Evolutionary conservation across 2,113 vertebrate species (phyloP).

Genomic region (Noturus placidus): DNA sequence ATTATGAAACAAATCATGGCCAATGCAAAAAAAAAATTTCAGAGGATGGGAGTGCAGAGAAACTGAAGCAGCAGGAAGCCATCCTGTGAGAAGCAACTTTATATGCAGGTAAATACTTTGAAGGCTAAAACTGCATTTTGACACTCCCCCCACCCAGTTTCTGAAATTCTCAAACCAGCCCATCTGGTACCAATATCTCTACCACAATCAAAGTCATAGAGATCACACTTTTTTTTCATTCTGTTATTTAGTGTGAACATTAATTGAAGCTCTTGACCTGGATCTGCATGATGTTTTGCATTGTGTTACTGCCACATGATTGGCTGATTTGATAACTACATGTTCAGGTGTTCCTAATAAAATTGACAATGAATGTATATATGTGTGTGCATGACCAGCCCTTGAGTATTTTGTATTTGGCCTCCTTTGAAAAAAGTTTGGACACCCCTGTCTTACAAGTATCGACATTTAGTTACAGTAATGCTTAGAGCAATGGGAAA

Average conservation of each 20-base stretch:
- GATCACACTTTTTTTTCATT: background rate
- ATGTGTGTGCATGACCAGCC: background rate
- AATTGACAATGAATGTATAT: background rate
- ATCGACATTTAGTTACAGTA: background rate
- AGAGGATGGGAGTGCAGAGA: background rate
- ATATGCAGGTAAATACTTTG: background rate
- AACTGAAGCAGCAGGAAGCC: background rate
- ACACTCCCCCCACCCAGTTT: background rate
- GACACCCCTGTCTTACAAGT: background rate
- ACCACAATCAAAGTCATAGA: background rate
- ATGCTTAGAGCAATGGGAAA: background rate
- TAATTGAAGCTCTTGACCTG: background rate
- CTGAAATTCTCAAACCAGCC: background rate
- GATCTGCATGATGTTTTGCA: background rate
- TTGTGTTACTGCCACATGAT: background rate
- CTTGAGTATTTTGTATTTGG: background rate
- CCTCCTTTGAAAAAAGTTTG: background rate
- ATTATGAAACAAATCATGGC: background rate
- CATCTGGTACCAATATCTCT: background rate
- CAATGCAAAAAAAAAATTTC: background rate
- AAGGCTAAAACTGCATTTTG: no score
- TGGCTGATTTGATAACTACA: background rate
- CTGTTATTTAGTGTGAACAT: background rate
- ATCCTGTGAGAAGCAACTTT: background rate
- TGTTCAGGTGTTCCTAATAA: background rate